These are phyloP conservation scores for Eriocheir sinensis DNA, from an alignment of 1,140 invertebrate genomes.

Conservation along the genomic window DNA sequence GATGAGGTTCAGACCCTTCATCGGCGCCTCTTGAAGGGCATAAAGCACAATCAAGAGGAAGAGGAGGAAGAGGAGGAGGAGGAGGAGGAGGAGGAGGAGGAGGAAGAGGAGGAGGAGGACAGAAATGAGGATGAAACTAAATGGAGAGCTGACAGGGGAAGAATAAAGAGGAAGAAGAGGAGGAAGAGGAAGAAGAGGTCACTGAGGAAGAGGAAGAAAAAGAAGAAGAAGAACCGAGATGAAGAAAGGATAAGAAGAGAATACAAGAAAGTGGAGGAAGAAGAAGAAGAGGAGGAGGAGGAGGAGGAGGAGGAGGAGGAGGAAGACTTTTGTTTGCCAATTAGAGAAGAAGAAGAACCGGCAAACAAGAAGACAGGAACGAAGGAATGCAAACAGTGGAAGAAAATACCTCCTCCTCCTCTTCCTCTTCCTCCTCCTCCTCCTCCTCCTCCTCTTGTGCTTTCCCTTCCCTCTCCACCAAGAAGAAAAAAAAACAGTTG, in stretches of 20 bases:
- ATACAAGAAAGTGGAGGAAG: neutral
- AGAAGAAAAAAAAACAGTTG: too few species aligned
- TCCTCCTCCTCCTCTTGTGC: too few species aligned
- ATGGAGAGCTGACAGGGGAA: too few species aligned
- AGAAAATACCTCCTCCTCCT: neutral
- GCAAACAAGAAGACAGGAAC: neutral
- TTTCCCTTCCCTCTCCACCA: too few species aligned
- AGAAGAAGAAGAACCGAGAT: neutral
- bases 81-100: neutral
- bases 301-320: neutral
- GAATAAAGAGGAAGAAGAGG: neutral
- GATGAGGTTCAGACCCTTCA: too few species aligned
- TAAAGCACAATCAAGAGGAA: neutral
- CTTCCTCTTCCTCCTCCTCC: neutral
- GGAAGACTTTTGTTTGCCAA: neutral
- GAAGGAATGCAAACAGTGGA: neutral
- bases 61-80: neutral
- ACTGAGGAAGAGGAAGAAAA: neutral
- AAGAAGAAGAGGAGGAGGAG: neutral
- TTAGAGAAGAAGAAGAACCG: slow-evolving; percentile 3
- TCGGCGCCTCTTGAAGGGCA: neutral
- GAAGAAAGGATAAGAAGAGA: neutral
- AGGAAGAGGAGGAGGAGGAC: neutral
- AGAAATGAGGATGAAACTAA: neutral
- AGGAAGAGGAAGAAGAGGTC: too few species aligned